Evolutionary conservation across 2,797 vertebrate species (phyloP).

Genomic region (Microctenopoma lineatum): DNA sequence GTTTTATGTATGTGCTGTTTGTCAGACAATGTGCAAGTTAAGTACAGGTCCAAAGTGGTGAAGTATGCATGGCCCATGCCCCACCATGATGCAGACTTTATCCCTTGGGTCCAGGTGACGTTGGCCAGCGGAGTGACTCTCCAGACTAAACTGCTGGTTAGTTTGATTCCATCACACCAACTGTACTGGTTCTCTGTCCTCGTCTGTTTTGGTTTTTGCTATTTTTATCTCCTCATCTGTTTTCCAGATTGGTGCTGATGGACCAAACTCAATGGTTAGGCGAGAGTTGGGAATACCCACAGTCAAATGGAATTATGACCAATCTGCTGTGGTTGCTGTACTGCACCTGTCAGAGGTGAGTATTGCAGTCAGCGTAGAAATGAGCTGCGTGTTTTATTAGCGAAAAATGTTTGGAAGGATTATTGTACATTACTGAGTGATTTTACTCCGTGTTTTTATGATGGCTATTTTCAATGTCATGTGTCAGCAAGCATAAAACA

Average conservation of each 20-base stretch:
- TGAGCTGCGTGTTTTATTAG: neutral
- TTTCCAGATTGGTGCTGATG: constrained; percentile 93
- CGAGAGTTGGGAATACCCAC: constrained; percentile 88
- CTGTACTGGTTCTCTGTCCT: neutral
- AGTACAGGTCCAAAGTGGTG: constrained; percentile 91
- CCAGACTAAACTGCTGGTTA: constrained; percentile 94
- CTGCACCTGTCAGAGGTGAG: constrained; percentile 93
- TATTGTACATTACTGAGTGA: constrained; percentile 9
- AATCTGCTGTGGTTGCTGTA: constrained; percentile 96
- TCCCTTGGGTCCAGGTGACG: constrained; percentile 93
- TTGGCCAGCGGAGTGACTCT: constrained; percentile 91
- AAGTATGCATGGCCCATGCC: constrained; percentile 90
- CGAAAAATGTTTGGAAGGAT: constrained; percentile 19
- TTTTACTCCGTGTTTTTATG: constrained; percentile 23
- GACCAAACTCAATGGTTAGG: constrained; percentile 92
- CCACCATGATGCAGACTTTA: constrained; percentile 80
- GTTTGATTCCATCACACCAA: constrained; percentile 53
- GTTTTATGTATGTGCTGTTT: constrained; percentile 58
- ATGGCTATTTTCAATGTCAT: constrained; percentile 26
- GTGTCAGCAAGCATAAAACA: constrained; percentile 43
- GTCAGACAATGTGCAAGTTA: constrained; percentile 90
- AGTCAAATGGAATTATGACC: constrained; percentile 93
- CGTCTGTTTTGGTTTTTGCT: neutral
- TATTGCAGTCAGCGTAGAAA: neutral
- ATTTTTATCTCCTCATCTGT: constrained; percentile 8